Base-by-base conservation (phyloP, 2,888 invertebrate genomes). In the Drosophila nr. perissopoda region DNA sequence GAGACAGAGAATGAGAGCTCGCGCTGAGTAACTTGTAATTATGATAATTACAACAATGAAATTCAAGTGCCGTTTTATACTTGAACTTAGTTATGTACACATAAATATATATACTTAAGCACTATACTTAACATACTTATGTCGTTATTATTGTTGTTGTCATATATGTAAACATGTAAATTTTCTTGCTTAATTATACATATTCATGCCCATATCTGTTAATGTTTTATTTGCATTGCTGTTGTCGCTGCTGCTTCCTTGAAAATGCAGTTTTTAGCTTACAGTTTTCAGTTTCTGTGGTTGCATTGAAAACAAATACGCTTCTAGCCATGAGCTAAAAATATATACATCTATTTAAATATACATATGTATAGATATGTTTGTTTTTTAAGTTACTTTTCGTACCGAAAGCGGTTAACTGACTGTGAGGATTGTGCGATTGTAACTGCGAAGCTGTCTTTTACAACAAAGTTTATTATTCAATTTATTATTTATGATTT, bases 331-430 rank as follows among this genome's bases (percentile, higher is more conserved):
- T 33, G 52, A 34, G 34, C 4, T 34, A n/a, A 40, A 40, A 40
- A 4, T 46, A 16, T 2, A n/a, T 6, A 42, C 3, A 36, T 46
- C 11, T 42, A n/a, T 40, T 1, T n/a, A 21, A 8, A 18, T n/a
- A 38, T 18, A 18, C 2, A 38, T 7, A 40, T 40, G 4, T n/a
- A n/a, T 10, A n/a, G n/a, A 51, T 25, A 25, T 34, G 21, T 21
- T 2, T 16, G 21, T 16, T 46, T 3, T 48, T 27, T n/a, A 42
- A 34, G 62, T 40, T 36, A 56, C 51, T 60, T 70, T 62, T 66
- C 46, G 49, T 53, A 85, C 73, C 67, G 76, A 87, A 87, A 87
- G 89, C 89, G 82, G 89, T 78, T 87, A 83, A 72, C 78, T 74
- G 80, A 73, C 74, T 84, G 70, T 88, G 83, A 83, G 76, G 86